Evolutionary conservation across 2,113 vertebrate genomes (phyloP).

Genomic region (Cyrtonyx montezumae): DNA sequence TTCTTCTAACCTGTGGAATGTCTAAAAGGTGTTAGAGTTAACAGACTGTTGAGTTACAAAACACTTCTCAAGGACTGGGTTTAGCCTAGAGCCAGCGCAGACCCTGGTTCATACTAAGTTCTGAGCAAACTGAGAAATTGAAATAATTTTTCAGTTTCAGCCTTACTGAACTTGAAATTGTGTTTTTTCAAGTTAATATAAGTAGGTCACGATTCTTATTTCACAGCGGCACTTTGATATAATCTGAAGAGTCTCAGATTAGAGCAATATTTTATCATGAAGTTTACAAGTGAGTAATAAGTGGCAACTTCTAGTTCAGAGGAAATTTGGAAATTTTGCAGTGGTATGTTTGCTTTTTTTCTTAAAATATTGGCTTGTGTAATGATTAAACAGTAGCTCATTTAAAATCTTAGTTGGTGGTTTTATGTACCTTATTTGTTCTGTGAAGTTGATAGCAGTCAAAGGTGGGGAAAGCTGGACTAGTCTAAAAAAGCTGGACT

Average conservation of each 20-base stretch:
- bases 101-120: rapidly evolving
- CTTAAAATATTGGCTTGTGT: neutral
- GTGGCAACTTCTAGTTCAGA: neutral
- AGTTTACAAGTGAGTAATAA: neutral
- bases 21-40: neutral
- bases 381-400: neutral
- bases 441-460: neutral
- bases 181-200: neutral
- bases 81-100: neutral
- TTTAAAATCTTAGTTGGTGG: neutral
- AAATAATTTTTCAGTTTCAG: neutral
- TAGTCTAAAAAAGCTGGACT: neutral
- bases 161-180: neutral
- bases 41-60: neutral
- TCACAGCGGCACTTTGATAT: neutral
- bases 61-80: neutral
- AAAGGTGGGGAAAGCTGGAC: neutral
- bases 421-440: neutral
- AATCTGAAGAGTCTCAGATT: neutral
- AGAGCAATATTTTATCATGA: neutral
- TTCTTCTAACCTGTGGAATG: neutral
- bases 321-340: neutral
- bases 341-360: neutral
- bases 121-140: neutral
- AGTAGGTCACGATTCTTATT: neutral